Evolutionary conservation across 2,888 invertebrate species (phyloP), one percentile per base, ranked within the genome.

Genomic region (Pheosia tremula): DNA sequence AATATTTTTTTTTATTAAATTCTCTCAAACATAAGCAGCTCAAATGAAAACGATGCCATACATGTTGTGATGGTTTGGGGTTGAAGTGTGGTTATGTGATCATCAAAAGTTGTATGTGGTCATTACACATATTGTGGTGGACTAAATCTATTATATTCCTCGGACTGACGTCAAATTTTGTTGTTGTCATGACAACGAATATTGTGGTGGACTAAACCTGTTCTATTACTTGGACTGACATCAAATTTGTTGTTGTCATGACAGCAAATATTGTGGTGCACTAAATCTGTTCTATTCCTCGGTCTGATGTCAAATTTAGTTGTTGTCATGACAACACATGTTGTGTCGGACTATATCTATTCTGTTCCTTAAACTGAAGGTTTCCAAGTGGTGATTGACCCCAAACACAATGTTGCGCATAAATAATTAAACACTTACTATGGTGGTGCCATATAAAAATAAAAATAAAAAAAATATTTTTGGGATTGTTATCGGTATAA

Each of bases 21-120:
- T 37, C 11, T 11, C 37, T 55, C n/a, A 39, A 4, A 7, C 5
- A 5, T 8, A 3, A 39, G 5, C 13, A 55, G 39, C 38, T n/a
- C 39, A 55, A 55, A 55, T 55, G 55, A 13, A 11, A 11, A 39
- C 39, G 2, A 39, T 11, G 55, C 55, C 39, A n/a, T 55, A n/a
- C 39, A 37, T 57, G 39, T 50, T 39, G 50, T 37, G 5, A 11
- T 50, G 49, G 58, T 58, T 50, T 58, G 57, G 49, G 49, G 50
- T 55, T 24, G 55, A 55, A 5, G 38, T 55, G 55, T 38, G 55
- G n/a, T 39, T 55, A 55, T 55, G 55, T 55, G 38, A 38, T 54
- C 54, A 38, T 54, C 54, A n/a, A 38, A 38, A 36, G 36, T 5
- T 53, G 36, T 9, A 11, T 38, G 54, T 54, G 54, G 55, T 55